These are phyloP conservation scores for Eurystomus gularis DNA, from an alignment of 2,113 vertebrate genomes.

Conservation along the genomic window DNA sequence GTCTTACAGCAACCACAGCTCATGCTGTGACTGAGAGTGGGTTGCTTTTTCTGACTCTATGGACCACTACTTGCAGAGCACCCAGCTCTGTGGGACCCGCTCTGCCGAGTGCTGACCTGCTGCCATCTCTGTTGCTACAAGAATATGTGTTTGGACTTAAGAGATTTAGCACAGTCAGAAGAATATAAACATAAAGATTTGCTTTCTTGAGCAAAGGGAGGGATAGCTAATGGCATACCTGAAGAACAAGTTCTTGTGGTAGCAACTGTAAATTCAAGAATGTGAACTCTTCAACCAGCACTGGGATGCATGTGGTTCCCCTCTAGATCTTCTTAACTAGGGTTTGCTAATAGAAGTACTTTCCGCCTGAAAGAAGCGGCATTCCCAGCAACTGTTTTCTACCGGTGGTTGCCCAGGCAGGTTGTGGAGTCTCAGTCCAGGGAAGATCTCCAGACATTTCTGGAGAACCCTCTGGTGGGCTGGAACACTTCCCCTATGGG, in stretches of 20 bases:
- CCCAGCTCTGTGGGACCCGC: background rate
- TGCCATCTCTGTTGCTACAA: background rate
- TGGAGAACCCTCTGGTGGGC: too few species aligned
- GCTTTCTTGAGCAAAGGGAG: background rate
- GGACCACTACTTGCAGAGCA: background rate
- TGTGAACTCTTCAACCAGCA: background rate
- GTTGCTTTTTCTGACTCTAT: background rate
- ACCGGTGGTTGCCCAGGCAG: background rate
- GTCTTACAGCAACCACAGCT: background rate
- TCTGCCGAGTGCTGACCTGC: background rate
- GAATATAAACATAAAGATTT: too few species aligned
- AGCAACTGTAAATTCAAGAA: background rate
- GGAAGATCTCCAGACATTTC: background rate
- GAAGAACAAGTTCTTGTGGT: background rate
- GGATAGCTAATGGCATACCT: background rate
- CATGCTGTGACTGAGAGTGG: background rate
- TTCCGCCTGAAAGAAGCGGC: background rate
- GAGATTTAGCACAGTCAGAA: too few species aligned
- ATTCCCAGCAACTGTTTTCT: background rate
- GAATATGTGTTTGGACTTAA: background rate
- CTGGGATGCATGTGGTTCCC: accelerated
- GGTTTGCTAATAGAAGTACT: background rate
- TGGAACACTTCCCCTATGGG: too few species aligned
- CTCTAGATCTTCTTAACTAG: background rate
- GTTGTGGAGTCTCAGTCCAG: background rate